phyloP scores from a whole-genome alignment of 2,888 invertebrate genomes.

The Iphiclides podalirius region DNA sequence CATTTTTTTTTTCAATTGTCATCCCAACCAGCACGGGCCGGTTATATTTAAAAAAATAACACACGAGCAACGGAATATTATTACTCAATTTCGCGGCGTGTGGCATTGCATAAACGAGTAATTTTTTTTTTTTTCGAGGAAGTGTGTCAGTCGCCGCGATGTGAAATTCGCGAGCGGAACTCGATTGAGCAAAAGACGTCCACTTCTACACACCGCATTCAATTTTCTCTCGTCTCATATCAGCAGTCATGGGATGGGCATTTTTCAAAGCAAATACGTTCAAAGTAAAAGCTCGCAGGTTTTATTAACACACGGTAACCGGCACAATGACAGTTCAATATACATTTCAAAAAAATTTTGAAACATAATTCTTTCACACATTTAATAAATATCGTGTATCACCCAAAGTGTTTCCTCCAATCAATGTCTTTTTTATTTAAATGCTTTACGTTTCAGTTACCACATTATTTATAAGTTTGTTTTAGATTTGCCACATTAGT shows the following conservation, averaged over 20 bases:
- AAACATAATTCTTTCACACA: no score
- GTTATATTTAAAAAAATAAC: constrained; percentile 10
- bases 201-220: constrained; percentile 9
- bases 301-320: no score
- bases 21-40: no score
- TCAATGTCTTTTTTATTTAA: no score
- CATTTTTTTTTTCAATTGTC: no score
- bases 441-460: no score
- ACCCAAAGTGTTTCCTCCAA: no score
- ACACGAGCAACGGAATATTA: constrained; percentile 5
- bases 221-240: constrained; percentile 19
- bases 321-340: no score
- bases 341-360: no score
- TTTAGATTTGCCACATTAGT: no score
- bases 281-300: neutral
- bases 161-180: constrained; percentile 41
- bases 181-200: constrained; percentile 23
- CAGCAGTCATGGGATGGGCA: constrained; percentile 1
- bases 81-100: constrained; percentile 34
- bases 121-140: constrained; percentile 20
- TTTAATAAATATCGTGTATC: no score
- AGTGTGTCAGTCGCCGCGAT: constrained; percentile 36
- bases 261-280: neutral
- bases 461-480: no score
- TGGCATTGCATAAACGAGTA: constrained; percentile 37